phyloP scores from a whole-genome alignment of 2,113 vertebrate species.

The Emberiza fucata region DNA sequence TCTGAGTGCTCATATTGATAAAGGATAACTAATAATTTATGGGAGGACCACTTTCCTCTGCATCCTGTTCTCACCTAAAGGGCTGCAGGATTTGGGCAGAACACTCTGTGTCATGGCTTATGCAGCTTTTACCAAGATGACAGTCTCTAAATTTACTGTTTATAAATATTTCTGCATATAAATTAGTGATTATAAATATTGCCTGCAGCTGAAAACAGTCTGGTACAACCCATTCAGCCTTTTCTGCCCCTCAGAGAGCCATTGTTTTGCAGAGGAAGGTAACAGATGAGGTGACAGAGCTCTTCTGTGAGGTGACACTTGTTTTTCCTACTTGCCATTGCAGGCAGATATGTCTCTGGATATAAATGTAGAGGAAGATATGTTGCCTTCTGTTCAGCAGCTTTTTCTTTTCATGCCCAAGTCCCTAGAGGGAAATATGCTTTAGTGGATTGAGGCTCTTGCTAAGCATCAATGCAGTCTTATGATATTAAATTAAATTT shows the following conservation, averaged over 20 bases:
- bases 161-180: conserved; percentile 43
- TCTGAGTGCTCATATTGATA: neutral
- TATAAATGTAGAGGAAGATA: neutral
- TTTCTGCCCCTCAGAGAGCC: neutral
- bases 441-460: neutral
- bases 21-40: neutral
- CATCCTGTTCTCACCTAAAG: neutral
- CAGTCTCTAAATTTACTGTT: neutral
- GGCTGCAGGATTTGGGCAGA: neutral
- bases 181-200: conserved; percentile 28
- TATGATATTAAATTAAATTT: neutral
- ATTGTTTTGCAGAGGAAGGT: neutral
- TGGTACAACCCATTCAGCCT: neutral
- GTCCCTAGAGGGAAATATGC: neutral
- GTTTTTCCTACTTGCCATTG: neutral
- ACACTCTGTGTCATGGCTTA: neutral
- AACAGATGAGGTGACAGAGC: conserved; percentile 3
- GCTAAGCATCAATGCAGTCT: neutral
- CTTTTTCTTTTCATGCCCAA: neutral
- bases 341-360: neutral
- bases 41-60: neutral
- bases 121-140: neutral
- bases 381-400: conserved; percentile 32
- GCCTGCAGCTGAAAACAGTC: neutral
- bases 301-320: neutral